Base-by-base conservation (phyloP, 2,797 vertebrate species). In the Echiichthys vipera region DNA sequence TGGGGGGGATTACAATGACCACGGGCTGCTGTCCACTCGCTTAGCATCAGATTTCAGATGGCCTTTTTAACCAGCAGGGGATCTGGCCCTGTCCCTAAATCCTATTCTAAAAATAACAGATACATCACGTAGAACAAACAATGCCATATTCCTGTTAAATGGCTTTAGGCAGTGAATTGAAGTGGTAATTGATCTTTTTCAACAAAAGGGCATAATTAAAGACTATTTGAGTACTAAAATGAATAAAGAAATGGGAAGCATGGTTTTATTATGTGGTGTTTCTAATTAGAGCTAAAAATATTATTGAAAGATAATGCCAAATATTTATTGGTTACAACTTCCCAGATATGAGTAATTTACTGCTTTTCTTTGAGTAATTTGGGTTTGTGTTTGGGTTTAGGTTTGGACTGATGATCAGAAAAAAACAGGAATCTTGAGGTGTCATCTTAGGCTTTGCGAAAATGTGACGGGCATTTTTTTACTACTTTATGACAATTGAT, bases 41-140 rank as follows among this genome's bases (percentile, higher is more conserved):
- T 79, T 55, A 70, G 84, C 78, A 61, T 91, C 88, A 81, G 42
- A 64, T 91, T 88, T 89, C 83, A 84, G 66, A 74, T 43, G 71
- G 75, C 77, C 74, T 85, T 80, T 80, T 74, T 74, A 68, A 77
- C 61, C 78, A 74, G 74, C 57, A 9, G 79, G 80, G 70, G 66
- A 53, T 71, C 42, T 34, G 15, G 34, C 36, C 49, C 50, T 24
- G 59, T 65, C 73, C 45, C 18, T 37, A 50, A 58, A 53, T 56
- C 30, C 82, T 71, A 65, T 51, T 40, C 39, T 13, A 51, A 62
- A 77, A 70, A 71, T 69, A 69, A 80, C 63, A 75, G 39, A 65
- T 10, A 12, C 24, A 46, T 4, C 18, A 5, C 42, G 43, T 58
- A 40, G 72, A 69, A 62, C 32, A 25, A 61, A 61, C 13, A 59